Evolutionary conservation across 2,888 invertebrate genomes (phyloP).

Genomic region (Macropis europaea): DNA sequence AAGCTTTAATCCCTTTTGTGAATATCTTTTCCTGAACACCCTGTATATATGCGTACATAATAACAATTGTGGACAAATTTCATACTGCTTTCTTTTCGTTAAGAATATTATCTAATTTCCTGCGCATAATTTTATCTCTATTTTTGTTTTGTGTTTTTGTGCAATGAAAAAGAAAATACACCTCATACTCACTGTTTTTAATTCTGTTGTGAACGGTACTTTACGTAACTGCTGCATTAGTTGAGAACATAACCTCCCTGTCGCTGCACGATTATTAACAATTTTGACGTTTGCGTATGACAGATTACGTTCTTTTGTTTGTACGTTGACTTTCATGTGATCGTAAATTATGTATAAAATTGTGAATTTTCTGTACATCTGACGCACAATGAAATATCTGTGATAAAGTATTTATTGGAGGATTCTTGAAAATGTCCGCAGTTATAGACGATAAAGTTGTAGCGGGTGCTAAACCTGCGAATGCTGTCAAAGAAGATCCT

Average conservation of each 20-base stretch:
- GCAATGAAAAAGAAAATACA: not conserved
- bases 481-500: slow-evolving; percentile 76
- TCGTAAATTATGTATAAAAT: slow-evolving; percentile 28
- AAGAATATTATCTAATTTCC: not conserved
- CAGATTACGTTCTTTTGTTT: not conserved
- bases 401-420: slow-evolving; percentile 16
- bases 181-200: not conserved
- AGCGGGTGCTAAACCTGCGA: slow-evolving; percentile 75
- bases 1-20: too few relatives aligned
- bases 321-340: not conserved
- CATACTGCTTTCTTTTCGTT: not conserved
- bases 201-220: slow-evolving; percentile 8
- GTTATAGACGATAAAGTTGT: slow-evolving; percentile 78
- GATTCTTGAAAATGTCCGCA: slow-evolving; percentile 69
- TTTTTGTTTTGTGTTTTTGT: not conserved
- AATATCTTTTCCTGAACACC: not conserved
- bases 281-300: slow-evolving; percentile 50
- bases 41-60: not conserved
- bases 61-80: not conserved
- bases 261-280: not conserved
- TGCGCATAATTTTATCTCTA: not conserved
- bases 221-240: slow-evolving; percentile 8
- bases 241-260: slow-evolving; percentile 34
- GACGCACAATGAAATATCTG: slow-evolving; percentile 35
- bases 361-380: slow-evolving; percentile 1